A percentile compares a stretch with the other conserved stretches of the same genome.
These are phyloP conservation scores for Vollenhovia emeryi DNA, from an alignment of 1,140 invertebrate genomes.

Conservation along the genomic window DNA sequence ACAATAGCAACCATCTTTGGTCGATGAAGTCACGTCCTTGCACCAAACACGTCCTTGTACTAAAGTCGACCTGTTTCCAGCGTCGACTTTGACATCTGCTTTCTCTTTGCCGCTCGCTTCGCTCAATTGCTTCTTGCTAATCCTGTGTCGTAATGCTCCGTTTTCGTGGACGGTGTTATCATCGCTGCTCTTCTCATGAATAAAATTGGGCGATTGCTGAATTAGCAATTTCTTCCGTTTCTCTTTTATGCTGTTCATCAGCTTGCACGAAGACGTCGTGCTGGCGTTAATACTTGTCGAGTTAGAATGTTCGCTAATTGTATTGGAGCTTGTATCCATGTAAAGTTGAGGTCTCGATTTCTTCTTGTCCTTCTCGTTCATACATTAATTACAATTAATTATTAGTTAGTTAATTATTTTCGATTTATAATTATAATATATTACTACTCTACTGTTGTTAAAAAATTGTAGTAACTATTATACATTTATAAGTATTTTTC, in stretches of 20 bases:
- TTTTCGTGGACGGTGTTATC: not conserved
- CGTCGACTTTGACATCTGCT: not conserved
- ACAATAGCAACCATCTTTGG: not conserved
- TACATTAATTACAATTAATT: not conserved
- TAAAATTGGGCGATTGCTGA: not conserved
- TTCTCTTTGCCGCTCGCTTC: not conserved
- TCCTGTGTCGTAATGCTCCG: not conserved
- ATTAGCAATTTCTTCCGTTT: constrained; percentile 43
- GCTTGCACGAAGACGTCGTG: constrained; percentile 64
- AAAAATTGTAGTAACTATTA: too few species aligned
- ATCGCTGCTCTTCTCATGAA: not conserved
- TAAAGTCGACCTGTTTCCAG: not conserved
- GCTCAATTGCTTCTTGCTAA: not conserved
- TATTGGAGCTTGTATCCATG: constrained; percentile 47
- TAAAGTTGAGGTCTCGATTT: constrained; percentile 7
- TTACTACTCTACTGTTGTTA: too few species aligned
- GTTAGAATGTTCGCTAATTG: constrained; percentile 51
- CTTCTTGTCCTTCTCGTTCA: constrained; percentile 11
- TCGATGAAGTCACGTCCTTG: not conserved
- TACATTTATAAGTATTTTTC: not conserved
- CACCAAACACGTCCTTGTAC: not conserved
- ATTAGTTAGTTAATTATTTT: not conserved
- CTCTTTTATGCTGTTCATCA: constrained; percentile 55
- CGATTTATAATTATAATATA: too few species aligned
- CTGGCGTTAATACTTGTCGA: constrained; percentile 37